A percentile compares a stretch with the other conserved stretches of the same genome.
These are phyloP conservation scores for Drosophila ficusphila DNA, from an alignment of 1,140 invertebrate genomes.

Conservation along the genomic window DNA sequence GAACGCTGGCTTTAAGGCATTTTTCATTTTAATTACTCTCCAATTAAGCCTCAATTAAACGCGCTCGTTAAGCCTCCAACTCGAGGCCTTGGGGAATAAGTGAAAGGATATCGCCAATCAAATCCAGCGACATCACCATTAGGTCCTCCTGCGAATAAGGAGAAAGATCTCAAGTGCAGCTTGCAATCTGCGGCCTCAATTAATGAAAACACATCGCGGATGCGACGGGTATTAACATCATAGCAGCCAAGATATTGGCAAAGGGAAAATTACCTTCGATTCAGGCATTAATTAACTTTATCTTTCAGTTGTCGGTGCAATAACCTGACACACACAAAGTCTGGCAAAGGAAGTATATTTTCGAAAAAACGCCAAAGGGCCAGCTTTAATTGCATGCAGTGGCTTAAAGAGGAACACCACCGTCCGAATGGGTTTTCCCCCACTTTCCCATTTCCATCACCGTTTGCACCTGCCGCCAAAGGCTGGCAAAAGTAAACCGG, in stretches of 20 bases:
- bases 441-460: background rate
- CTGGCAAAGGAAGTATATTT: slow-evolving; percentile 8
- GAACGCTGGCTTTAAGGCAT: slow-evolving; percentile 40
- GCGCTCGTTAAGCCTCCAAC: slow-evolving; percentile 20
- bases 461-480: slow-evolving; percentile 14
- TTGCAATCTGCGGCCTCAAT: slow-evolving; percentile 31
- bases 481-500: slow-evolving; percentile 25
- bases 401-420: slow-evolving; percentile 35
- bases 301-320: slow-evolving; percentile 8
- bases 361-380: slow-evolving; percentile 20
- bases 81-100: slow-evolving; percentile 3
- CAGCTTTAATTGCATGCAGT: slow-evolving; percentile 36
- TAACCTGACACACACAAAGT: slow-evolving; percentile 17
- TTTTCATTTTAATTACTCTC: slow-evolving; percentile 77
- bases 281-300: slow-evolving; percentile 31
- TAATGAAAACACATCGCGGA: slow-evolving; percentile 21
- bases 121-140: slow-evolving; percentile 18
- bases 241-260: background rate
- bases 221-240: slow-evolving; percentile 11
- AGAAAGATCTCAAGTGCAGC: slow-evolving; percentile 17
- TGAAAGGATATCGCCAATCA: slow-evolving; percentile 17
- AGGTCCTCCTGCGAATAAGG: background rate
- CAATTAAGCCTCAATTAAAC: slow-evolving; percentile 72
- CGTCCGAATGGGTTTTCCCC: slow-evolving; percentile 26
- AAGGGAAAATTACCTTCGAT: slow-evolving; percentile 20